Evolutionary conservation across 2,888 invertebrate species (phyloP).

Genomic region (Scelioninae gen. 1): DNA sequence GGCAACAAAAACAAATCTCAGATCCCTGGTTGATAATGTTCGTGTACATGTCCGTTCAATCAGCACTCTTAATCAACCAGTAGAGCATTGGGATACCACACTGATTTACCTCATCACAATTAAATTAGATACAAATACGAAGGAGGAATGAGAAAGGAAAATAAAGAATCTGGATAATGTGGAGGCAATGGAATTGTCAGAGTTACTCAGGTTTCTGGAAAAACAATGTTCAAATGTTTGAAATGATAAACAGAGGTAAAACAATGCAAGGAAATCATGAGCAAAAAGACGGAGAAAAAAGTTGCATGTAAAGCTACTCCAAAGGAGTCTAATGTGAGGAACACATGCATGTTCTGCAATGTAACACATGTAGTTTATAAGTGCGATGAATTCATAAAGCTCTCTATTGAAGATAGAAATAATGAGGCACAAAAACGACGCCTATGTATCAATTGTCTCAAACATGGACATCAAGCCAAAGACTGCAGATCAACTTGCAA

Average conservation of each 20-base stretch:
- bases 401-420: neutral
- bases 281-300: neutral
- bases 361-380: neutral
- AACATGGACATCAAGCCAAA: neutral
- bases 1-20: neutral
- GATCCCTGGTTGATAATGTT: constrained; percentile 6
- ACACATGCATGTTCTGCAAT: neutral
- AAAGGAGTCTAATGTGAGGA: neutral
- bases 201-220: too few species aligned
- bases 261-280: too few species aligned
- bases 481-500: neutral
- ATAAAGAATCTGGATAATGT: too few species aligned
- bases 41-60: neutral
- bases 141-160: constrained; percentile 18
- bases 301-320: neutral
- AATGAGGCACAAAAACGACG: neutral
- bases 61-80: neutral
- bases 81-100: constrained; percentile 6
- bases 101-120: constrained; percentile 23
- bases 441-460: neutral
- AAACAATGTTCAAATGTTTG: too few species aligned
- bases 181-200: neutral
- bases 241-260: too few species aligned
- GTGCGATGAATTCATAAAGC: neutral
- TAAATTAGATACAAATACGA: constrained; percentile 17